Percentiles rank a stretch among this genome's conserved stretches.
These are phyloP conservation scores for Orycteropus afer DNA, from an alignment of 2,113 vertebrate species.

Conservation along the genomic window DNA sequence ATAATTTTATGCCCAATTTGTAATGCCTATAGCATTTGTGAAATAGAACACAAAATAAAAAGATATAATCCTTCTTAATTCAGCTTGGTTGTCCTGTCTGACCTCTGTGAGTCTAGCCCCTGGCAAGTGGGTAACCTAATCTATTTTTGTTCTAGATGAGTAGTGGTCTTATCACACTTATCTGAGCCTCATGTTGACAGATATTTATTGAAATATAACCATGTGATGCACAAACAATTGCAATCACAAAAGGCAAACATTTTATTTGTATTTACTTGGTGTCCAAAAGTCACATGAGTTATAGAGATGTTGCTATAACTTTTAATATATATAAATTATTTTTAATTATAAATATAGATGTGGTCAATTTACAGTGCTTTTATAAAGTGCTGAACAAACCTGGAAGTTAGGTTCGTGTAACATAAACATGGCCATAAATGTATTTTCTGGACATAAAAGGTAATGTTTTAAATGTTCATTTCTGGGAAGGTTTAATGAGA, in stretches of 20 bases:
- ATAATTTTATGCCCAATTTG: too few relatives aligned
- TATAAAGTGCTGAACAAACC: background rate
- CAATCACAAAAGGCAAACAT: background rate
- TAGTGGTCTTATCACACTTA: background rate
- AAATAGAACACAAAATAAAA: background rate
- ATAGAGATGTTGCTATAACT: background rate
- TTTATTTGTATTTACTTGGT: background rate
- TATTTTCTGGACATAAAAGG: background rate
- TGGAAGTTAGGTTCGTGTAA: background rate
- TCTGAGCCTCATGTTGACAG: background rate
- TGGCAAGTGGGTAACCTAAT: fast-evolving
- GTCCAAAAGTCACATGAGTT: background rate
- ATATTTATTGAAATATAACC: background rate
- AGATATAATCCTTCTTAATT: background rate
- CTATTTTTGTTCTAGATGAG: background rate
- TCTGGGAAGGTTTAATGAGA: background rate
- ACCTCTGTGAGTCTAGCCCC: background rate
- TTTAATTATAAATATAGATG: background rate
- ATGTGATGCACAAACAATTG: background rate
- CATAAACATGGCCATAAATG: background rate
- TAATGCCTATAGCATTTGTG: background rate
- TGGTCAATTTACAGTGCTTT: background rate
- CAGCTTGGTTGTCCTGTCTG: too few relatives aligned
- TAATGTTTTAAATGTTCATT: background rate
- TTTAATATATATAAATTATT: background rate